phyloP scores from a whole-genome alignment of 2,113 vertebrate genomes.

The Excalfactoria chinensis region DNA sequence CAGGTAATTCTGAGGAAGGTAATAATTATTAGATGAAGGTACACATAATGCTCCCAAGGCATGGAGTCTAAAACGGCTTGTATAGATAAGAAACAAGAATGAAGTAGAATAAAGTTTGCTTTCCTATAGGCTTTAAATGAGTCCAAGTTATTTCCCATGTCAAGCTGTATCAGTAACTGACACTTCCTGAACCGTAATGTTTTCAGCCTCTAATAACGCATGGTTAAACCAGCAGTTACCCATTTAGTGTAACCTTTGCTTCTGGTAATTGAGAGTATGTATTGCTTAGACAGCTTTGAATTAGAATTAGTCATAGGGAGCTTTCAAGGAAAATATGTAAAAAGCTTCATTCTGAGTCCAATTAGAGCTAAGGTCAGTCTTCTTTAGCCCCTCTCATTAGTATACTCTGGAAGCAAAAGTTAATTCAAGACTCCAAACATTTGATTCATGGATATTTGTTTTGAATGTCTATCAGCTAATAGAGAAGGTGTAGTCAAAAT shows the following conservation, averaged over 20 bases:
- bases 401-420: not conserved
- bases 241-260: constrained; percentile 50
- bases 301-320: constrained; percentile 26
- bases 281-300: constrained; percentile 39
- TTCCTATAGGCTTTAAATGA: not conserved
- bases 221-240: constrained; percentile 38
- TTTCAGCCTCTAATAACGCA: not conserved
- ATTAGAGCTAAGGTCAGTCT: constrained; percentile 50
- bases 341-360: constrained; percentile 38
- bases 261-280: constrained; percentile 35
- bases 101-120: not conserved
- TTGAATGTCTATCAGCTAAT: not conserved
- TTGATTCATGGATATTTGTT: constrained; percentile 27
- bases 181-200: not conserved
- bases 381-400: constrained; percentile 51
- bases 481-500: not conserved
- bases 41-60: not conserved
- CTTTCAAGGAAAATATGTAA: constrained; percentile 37
- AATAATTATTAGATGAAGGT: not conserved
- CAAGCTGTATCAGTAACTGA: not conserved
- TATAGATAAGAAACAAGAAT: not conserved
- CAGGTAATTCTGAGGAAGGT: not conserved
- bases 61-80: not conserved
- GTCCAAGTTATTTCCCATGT: not conserved
- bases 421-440: not conserved